Evolutionary conservation across 1,140 invertebrate genomes (phyloP).

Genomic region (Stenopsyche tienmushanensis): DNA sequence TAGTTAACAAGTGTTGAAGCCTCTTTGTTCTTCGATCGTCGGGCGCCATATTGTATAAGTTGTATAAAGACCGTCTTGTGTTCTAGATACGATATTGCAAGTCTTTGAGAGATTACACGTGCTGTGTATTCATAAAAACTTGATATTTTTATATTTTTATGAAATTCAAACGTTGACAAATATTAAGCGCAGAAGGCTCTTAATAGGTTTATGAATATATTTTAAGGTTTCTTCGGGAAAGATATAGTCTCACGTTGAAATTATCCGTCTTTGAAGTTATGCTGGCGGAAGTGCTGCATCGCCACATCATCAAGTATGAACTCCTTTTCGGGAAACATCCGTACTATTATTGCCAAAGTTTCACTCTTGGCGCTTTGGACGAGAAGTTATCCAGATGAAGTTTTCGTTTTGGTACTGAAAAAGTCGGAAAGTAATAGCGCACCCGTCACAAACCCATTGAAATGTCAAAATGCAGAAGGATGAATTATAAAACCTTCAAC

Average conservation of each 20-base stretch:
- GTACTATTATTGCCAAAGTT: slow-evolving; percentile 18
- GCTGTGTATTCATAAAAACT: neutral
- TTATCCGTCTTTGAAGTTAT: no score
- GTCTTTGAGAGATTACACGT: neutral
- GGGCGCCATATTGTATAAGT: slow-evolving; percentile 18
- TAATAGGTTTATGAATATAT: no score
- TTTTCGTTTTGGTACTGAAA: neutral
- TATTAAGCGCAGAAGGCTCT: no score
- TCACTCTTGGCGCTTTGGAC: neutral
- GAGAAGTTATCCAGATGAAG: neutral
- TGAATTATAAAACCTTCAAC: no score
- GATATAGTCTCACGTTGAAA: no score
- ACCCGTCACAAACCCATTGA: no score
- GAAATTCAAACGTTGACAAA: no score
- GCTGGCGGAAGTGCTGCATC: neutral
- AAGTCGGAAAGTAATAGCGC: neutral
- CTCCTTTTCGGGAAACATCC: neutral
- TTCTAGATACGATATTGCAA: neutral
- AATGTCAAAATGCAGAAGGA: no score
- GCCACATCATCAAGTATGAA: slow-evolving; percentile 14
- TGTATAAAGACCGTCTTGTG: no score
- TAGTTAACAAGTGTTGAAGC: slow-evolving; percentile 5
- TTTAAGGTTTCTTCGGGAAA: no score
- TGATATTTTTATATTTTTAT: no score
- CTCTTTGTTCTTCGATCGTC: slow-evolving; percentile 2